Evolutionary conservation across 2,797 vertebrate species (phyloP).

Genomic region (Sciurus carolinensis): DNA sequence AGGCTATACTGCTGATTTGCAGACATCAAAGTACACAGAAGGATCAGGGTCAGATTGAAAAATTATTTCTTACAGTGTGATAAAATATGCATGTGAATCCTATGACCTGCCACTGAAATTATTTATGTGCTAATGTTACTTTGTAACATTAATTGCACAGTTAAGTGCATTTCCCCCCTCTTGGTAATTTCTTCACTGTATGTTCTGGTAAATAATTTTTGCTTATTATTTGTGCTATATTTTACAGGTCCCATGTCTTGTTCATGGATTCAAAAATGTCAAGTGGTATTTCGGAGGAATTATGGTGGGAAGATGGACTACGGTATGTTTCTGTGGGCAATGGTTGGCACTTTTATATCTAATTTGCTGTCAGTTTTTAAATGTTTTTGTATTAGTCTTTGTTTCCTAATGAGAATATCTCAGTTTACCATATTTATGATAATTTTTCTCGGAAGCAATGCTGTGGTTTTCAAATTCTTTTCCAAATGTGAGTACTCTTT

Average conservation of each 20-base stretch:
- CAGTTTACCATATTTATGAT: background rate
- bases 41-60: constrained; percentile 90
- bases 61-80: constrained; percentile 90
- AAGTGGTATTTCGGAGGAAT: background rate
- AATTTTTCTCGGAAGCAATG: constrained; percentile 48
- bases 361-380: constrained; percentile 15
- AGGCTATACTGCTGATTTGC: constrained; percentile 91
- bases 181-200: constrained; percentile 70
- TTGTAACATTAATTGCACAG: constrained; percentile 89
- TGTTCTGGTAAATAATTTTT: constrained; percentile 71
- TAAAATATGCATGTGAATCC: constrained; percentile 92
- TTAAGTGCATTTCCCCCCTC: constrained; percentile 76
- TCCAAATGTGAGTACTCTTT: background rate
- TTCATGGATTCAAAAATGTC: constrained; percentile 60
- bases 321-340: background rate
- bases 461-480: background rate
- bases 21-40: constrained; percentile 90
- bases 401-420: constrained; percentile 33
- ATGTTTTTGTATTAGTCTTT: constrained; percentile 47
- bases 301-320: background rate
- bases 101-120: constrained; percentile 89
- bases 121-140: constrained; percentile 90
- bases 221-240: constrained; percentile 63
- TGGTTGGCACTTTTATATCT: background rate
- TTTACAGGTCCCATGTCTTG: constrained; percentile 41